These are phyloP conservation scores for Saccostrea glomerata DNA, from an alignment of 1,140 invertebrate genomes.

Conservation along the genomic window DNA sequence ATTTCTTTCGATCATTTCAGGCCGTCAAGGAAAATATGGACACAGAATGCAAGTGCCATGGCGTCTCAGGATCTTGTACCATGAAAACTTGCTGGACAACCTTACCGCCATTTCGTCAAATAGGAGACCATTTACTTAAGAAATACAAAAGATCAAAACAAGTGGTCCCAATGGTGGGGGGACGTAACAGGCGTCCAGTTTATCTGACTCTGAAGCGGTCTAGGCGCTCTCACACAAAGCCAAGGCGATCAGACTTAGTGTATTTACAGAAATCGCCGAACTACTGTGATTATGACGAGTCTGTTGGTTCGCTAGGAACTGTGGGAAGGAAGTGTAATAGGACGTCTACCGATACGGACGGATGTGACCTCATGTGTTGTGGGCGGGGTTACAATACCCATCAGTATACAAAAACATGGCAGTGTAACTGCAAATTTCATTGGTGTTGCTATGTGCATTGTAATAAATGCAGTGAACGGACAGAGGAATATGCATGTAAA, in stretches of 20 bases:
- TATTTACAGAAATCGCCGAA: slow-evolving; percentile 94
- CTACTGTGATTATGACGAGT: slow-evolving; percentile 91
- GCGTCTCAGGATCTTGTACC: slow-evolving; percentile 96
- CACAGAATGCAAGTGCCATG: slow-evolving; percentile 93
- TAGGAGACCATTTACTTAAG: slow-evolving; percentile 89
- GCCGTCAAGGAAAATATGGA: slow-evolving; percentile 76
- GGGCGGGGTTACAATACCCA: slow-evolving; percentile 81
- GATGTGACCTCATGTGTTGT: slow-evolving; percentile 82
- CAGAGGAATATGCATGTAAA: slow-evolving; percentile 79
- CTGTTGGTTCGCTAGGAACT: slow-evolving; percentile 77
- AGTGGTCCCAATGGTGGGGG: slow-evolving; percentile 81
- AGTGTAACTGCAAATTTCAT: slow-evolving; percentile 81
- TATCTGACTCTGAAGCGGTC: slow-evolving; percentile 84
- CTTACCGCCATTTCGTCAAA: slow-evolving; percentile 89
- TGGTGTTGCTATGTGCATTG: slow-evolving; percentile 81
- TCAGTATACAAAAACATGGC: slow-evolving; percentile 75
- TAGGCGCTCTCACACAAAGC: slow-evolving; percentile 77
- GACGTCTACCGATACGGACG: slow-evolving; percentile 76
- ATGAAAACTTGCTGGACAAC: slow-evolving; percentile 97
- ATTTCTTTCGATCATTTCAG: slow-evolving; percentile 67
- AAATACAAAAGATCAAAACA: slow-evolving; percentile 90
- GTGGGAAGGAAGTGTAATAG: slow-evolving; percentile 79
- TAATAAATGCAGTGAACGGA: slow-evolving; percentile 77
- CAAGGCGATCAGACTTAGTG: slow-evolving; percentile 87
- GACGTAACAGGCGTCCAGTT: slow-evolving; percentile 71